Evolutionary conservation across 2,888 invertebrate species (phyloP).

Genomic region (Habroteleia sp.): DNA sequence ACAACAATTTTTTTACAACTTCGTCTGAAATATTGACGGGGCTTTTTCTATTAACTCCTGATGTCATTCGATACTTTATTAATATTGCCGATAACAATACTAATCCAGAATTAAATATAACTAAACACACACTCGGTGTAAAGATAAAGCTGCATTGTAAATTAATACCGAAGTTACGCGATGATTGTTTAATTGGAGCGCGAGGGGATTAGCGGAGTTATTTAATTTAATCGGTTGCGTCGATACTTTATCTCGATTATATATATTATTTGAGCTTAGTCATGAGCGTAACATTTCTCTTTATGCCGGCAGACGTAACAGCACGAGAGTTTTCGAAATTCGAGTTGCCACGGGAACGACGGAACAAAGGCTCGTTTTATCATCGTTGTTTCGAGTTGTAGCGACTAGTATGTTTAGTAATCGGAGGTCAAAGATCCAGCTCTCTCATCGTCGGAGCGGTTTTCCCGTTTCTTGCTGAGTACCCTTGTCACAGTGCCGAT

Average conservation of each 20-base stretch:
- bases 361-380: constrained; percentile 8
- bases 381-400: constrained; percentile 36
- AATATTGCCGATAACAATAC: constrained; percentile 23
- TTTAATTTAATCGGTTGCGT: constrained; percentile 18
- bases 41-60: no score
- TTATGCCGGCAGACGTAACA: background rate
- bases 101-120: background rate
- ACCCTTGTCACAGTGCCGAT: constrained; percentile 64
- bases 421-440: constrained; percentile 64
- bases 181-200: constrained; percentile 35
- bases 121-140: constrained; percentile 12
- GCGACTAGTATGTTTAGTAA: constrained; percentile 55
- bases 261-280: background rate
- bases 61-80: no score
- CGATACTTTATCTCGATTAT: constrained; percentile 1
- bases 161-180: constrained; percentile 28
- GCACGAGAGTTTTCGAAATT: constrained; percentile 1
- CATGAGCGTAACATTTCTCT: no score
- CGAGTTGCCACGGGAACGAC: background rate
- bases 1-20: no score
- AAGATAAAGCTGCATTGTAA: constrained; percentile 36
- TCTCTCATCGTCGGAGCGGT: constrained; percentile 53
- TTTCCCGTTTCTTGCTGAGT: constrained; percentile 65
- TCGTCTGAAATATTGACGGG: no score
- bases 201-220: constrained; percentile 32